Evolutionary conservation across 2,797 vertebrate genomes (phyloP), one percentile per base, ranked within the genome.

Genomic region (Microctenopoma lineatum): DNA sequence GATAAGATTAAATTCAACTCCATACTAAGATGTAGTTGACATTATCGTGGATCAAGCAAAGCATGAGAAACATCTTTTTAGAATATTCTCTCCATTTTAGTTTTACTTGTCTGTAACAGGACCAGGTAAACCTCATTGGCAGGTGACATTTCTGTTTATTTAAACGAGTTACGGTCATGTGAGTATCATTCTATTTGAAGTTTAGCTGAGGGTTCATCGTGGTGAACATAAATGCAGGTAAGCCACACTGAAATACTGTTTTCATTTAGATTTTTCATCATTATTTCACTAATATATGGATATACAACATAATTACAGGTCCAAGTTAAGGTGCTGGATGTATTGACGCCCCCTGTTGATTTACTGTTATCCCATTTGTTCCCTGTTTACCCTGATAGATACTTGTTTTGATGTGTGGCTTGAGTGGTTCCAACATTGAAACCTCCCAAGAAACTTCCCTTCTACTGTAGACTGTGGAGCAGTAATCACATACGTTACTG

Each of bases 11-110:
- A 21, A 34, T 38, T 4, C 26, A 34, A 38, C 16, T 65, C 60
- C 26, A 41, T 18, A 13, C 42, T 51, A 51, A 70, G n/a, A 8
- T 66, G 45, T 56, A 25, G 50, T 56, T 72, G 65, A 73, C 56
- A 69, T 70, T 61, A 61, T 48, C 18, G 5, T 36, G 46, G 58
- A 59, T 58, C 26, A 53, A 63, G 47, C 50, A 27, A 66, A 69
- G 36, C 11, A 26, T 54, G 25, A 41, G 29, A 27, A 6, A 14
- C 0, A 13, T 48, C 54, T 42, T 21, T 18, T 5, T 12, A 16
- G 55, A 13, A 14, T 56, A 25, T 38, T 13, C 8, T 21, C 29
- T 54, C 56, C 50, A 2, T 21, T 21, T 65, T 15, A 47, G 7
- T 46, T 58, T 12, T 38, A 44, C 45, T 51, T 45, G 4, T 46